phyloP scores from a whole-genome alignment of 1,140 invertebrate species.

The Zaprionus ornatus region DNA sequence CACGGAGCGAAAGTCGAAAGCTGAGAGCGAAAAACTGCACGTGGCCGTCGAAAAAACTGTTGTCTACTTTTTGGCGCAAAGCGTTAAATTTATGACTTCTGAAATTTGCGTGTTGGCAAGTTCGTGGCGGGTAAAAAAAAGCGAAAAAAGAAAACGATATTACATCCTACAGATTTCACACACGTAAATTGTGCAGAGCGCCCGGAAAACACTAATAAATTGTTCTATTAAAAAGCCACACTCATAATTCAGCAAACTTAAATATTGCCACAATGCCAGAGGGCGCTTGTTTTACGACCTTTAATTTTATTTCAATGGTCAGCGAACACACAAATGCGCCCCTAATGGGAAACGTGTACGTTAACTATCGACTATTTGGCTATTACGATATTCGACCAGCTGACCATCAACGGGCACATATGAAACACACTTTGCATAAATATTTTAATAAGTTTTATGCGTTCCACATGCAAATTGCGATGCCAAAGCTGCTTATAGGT shows the following conservation, averaged over 20 bases:
- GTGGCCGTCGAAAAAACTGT: conserved; percentile 71
- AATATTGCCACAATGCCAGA: conserved; percentile 39
- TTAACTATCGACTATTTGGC: neutral
- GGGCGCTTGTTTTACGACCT: conserved; percentile 33
- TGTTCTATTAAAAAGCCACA: conserved; percentile 62
- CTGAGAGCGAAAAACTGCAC: conserved; percentile 56
- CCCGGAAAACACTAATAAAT: conserved; percentile 45
- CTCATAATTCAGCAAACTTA: conserved; percentile 43
- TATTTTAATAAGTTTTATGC: conserved; percentile 48
- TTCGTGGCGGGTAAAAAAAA: conserved; percentile 27
- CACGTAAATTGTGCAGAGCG: conserved; percentile 47
- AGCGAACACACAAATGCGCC: neutral
- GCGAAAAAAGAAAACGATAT: conserved; percentile 40
- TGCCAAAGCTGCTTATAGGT: conserved; percentile 53
- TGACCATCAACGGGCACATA: neutral
- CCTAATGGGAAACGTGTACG: neutral
- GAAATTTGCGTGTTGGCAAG: conserved; percentile 70
- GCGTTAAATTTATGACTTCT: conserved; percentile 72
- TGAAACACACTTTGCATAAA: conserved; percentile 42
- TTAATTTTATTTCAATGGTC: conserved; percentile 46
- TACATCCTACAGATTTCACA: conserved; percentile 46
- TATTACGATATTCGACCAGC: neutral
- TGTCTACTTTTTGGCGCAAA: conserved; percentile 74
- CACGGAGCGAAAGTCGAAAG: conserved; percentile 40
- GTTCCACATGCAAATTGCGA: conserved; percentile 54